phyloP scores from a whole-genome alignment of 2,797 vertebrate species.

The Hybognathus amarus region DNA sequence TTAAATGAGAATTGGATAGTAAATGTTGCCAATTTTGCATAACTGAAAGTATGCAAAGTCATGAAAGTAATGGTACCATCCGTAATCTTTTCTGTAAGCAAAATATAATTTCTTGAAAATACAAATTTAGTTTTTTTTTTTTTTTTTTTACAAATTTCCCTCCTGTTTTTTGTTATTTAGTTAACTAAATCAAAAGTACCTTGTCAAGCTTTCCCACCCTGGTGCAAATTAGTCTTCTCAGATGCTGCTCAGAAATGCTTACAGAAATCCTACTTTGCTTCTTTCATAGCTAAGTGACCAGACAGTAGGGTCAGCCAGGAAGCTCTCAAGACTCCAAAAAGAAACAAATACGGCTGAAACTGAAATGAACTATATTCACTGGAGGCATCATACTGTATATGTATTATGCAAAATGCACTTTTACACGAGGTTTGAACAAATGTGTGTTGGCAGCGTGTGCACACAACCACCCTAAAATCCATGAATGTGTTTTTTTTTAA shows the following conservation, averaged over 20 bases:
- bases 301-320: slow-evolving; percentile 32
- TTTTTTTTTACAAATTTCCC: too few species aligned
- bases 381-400: background rate
- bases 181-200: background rate
- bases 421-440: too few species aligned
- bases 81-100: background rate
- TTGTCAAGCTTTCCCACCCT: background rate
- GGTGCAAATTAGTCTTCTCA: background rate
- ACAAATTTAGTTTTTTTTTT: background rate
- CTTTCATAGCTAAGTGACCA: slow-evolving; percentile 13
- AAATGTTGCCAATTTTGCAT: background rate
- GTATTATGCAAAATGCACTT: too few species aligned
- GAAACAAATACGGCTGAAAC: slow-evolving; percentile 27
- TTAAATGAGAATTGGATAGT: background rate
- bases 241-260: background rate
- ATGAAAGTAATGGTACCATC: background rate
- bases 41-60: too few species aligned
- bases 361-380: slow-evolving; percentile 19
- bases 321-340: background rate
- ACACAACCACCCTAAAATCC: too few species aligned
- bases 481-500: too few species aligned
- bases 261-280: background rate
- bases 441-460: too few species aligned
- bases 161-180: background rate
- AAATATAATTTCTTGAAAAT: background rate